These are phyloP conservation scores for Epizoanthus scotinus DNA, from an alignment of 92 coral and sea anemone genomes.

Conservation along the genomic window DNA sequence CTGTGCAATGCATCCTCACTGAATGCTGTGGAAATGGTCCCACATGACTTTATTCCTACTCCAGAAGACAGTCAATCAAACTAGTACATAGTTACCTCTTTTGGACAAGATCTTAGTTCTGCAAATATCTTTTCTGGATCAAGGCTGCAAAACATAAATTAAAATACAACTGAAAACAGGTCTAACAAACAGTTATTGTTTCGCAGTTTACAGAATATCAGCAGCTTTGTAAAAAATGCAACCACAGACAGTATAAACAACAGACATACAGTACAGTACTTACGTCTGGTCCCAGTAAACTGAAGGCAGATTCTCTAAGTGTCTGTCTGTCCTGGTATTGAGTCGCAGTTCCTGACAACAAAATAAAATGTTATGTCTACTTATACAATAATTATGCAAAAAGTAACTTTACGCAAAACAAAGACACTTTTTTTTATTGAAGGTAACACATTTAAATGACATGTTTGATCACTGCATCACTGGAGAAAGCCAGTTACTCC, in stretches of 20 bases:
- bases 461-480: no score
- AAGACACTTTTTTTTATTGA: no score
- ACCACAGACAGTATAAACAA: not conserved
- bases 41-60: no score
- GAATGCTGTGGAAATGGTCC: no score
- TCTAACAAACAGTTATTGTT: no score
- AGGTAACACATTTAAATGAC: no score
- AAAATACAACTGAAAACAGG: not conserved
- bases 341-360: slow-evolving; percentile 75
- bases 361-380: not conserved
- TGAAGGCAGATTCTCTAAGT: slow-evolving; percentile 73
- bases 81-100: slow-evolving; percentile 63
- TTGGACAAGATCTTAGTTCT: slow-evolving; percentile 80
- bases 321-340: slow-evolving; percentile 73
- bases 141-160: slow-evolving; percentile 54
- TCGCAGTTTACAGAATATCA: not conserved
- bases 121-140: slow-evolving; percentile 90
- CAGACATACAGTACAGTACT: no score
- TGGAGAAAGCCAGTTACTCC: no score
- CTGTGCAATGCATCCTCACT: no score
- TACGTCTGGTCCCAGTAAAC: slow-evolving; percentile 94
- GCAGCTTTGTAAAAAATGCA: not conserved
- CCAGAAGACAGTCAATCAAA: not conserved
- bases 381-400: no score
- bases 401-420: no score